phyloP scores from a whole-genome alignment of 2,797 vertebrate species.

The Coreius guichenoti region DNA sequence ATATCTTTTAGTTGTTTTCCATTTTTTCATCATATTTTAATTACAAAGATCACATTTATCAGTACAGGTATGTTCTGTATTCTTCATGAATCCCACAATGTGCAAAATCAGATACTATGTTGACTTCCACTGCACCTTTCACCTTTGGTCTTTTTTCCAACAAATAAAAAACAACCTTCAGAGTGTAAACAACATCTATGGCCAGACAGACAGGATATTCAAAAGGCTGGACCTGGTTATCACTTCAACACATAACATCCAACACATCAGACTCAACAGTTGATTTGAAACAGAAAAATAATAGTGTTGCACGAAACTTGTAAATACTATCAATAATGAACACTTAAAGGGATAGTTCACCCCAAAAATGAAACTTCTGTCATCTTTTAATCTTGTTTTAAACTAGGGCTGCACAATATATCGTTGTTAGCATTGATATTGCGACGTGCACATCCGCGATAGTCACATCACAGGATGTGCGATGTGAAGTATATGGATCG shows the following conservation, averaged over 20 bases:
- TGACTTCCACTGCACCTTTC: constrained; percentile 3
- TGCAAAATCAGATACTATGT: constrained; percentile 17
- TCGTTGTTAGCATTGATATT: not conserved
- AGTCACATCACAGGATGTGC: too few species aligned
- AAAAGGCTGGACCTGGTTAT: constrained; percentile 40
- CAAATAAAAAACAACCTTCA: constrained; percentile 12
- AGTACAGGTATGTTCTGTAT: not conserved
- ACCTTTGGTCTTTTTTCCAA: constrained; percentile 33
- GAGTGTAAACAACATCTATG: constrained; percentile 21
- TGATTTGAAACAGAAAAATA: not conserved
- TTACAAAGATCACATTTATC: constrained; percentile 32
- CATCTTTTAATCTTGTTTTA: not conserved
- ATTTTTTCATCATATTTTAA: not conserved
- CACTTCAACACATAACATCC: constrained; percentile 16
- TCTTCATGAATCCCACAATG: not conserved
- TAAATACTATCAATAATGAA: not conserved
- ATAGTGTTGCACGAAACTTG: not conserved
- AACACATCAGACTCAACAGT: constrained; percentile 8
- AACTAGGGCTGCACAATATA: not conserved
- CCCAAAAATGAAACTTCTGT: not conserved
- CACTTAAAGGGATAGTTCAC: constrained; percentile 7
- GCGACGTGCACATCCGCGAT: too few species aligned
- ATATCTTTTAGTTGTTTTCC: constrained; percentile 9
- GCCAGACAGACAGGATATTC: constrained; percentile 26
- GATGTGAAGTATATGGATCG: too few species aligned